Conservation (phyloP, 2,888 invertebrate species). For the Linnaemya vulpina region DNA sequence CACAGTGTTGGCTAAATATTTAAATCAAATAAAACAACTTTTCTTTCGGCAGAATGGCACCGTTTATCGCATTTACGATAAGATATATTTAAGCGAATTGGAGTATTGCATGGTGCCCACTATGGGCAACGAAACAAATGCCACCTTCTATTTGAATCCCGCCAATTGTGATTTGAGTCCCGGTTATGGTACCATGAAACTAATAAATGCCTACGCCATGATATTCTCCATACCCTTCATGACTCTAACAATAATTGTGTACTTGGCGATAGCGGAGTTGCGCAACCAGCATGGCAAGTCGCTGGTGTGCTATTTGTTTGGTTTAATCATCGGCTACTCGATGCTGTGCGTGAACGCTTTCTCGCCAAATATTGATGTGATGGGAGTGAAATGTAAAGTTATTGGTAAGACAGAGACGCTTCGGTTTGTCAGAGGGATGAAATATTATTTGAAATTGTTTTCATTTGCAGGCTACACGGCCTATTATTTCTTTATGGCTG, state of each 20-base stretch:
- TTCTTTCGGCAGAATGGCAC: constrained; percentile 77
- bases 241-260: constrained; percentile 88
- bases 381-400: constrained; percentile 74
- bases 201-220: constrained; percentile 84
- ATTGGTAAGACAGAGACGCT: constrained; percentile 73
- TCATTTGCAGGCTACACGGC: constrained; percentile 85
- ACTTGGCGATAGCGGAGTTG: constrained; percentile 88
- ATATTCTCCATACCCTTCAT: constrained; percentile 89
- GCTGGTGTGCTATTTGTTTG: constrained; percentile 89
- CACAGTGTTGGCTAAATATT: no score
- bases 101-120: constrained; percentile 79
- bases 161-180: constrained; percentile 77
- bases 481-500: constrained; percentile 90
- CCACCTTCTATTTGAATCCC: constrained; percentile 77
- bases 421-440: background rate
- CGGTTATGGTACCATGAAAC: constrained; percentile 75
- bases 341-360: constrained; percentile 83
- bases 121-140: constrained; percentile 73
- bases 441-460: background rate
- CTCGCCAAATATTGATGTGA: constrained; percentile 67
- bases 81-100: constrained; percentile 74
- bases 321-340: constrained; percentile 86
- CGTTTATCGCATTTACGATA: constrained; percentile 76
- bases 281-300: constrained; percentile 90
- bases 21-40: background rate